These are phyloP conservation scores for Mimas tiliae DNA, from an alignment of 2,888 invertebrate genomes.

Conservation along the genomic window DNA sequence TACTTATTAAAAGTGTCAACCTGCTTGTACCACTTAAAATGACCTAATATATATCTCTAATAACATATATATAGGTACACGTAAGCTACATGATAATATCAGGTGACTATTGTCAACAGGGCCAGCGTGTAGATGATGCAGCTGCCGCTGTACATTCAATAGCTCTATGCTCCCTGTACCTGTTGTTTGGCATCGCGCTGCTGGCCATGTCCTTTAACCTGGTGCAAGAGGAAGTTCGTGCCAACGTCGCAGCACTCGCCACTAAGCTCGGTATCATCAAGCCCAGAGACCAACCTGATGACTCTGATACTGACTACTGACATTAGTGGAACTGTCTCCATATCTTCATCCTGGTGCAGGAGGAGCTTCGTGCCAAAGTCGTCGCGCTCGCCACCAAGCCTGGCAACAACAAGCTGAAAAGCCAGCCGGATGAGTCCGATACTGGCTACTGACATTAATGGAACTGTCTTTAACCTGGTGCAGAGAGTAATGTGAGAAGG, in stretches of 20 bases:
- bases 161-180: conserved; percentile 95
- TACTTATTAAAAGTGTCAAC: no score
- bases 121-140: conserved; percentile 57
- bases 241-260: conserved; percentile 93
- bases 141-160: conserved; percentile 83
- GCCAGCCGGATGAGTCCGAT: not conserved
- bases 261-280: conserved; percentile 95
- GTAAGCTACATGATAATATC: not conserved
- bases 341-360: not conserved
- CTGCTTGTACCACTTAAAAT: no score
- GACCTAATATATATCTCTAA: no score
- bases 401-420: not conserved
- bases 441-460: not conserved
- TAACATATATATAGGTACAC: no score
- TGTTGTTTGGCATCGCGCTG: conserved; percentile 96
- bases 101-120: conserved; percentile 40
- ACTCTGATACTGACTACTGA: conserved; percentile 70
- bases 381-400: not conserved
- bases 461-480: no score
- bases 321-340: not conserved
- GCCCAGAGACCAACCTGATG: conserved; percentile 82
- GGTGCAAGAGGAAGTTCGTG: conserved; percentile 97
- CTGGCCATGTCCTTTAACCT: conserved; percentile 98
- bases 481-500: no score
- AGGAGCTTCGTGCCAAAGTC: no score